These are phyloP conservation scores for Beroe forskalii DNA, from an alignment of 37 sponge, comb jelly and placozoan genomes.

Conservation along the genomic window DNA sequence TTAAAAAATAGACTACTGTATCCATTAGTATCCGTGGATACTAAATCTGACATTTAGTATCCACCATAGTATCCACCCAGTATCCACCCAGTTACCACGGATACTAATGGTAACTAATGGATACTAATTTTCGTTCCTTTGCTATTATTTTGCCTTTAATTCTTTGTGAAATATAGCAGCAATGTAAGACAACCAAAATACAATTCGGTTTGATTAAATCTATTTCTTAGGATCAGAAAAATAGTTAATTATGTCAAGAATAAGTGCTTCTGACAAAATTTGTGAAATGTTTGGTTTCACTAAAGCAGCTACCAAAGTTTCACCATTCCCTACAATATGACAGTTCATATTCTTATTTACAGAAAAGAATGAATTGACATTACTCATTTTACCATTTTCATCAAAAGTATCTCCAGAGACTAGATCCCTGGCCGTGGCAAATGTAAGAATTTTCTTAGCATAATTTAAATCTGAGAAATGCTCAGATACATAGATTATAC, in stretches of 20 bases:
- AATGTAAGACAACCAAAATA: background rate
- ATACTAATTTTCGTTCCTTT: too few species aligned
- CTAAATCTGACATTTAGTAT: too few species aligned
- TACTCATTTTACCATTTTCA: slow-evolving; percentile 8
- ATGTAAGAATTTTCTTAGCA: background rate
- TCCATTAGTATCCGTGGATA: too few species aligned
- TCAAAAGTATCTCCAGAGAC: background rate
- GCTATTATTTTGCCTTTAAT: too few species aligned
- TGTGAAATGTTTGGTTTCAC: slow-evolving; percentile 31
- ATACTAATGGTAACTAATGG: too few species aligned
- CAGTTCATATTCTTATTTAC: slow-evolving; percentile 30
- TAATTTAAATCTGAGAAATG: background rate
- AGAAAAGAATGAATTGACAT: background rate
- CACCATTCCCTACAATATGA: slow-evolving; percentile 9
- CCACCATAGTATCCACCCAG: too few species aligned
- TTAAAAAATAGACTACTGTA: too few species aligned
- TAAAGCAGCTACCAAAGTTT: background rate
- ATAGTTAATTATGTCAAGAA: slow-evolving; percentile 26
- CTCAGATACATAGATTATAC: slow-evolving; percentile 18
- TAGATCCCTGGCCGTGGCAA: background rate
- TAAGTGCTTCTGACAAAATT: slow-evolving; percentile 13
- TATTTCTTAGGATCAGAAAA: slow-evolving; percentile 11
- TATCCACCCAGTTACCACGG: too few species aligned
- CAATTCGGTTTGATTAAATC: background rate
- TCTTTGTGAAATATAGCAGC: too few species aligned